Base-by-base conservation (phyloP, 2,797 vertebrate species). In the Galago senegalensis region DNA sequence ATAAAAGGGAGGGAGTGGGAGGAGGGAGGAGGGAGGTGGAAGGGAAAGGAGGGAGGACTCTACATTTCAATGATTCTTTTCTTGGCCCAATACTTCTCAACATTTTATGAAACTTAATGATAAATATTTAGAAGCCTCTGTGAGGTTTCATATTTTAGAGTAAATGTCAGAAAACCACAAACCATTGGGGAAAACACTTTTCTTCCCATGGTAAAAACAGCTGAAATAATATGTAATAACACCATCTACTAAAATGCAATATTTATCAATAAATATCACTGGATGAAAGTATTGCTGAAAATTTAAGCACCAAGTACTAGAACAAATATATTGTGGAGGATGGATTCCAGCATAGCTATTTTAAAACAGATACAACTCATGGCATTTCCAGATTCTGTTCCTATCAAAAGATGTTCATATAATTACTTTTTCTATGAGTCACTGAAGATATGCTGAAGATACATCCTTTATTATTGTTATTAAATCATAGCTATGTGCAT, bases 151-250 rank as follows among this genome's bases (percentile, higher is more conserved):
- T 16, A 75, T 58, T 83, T 72, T 70, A 82, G 1, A 65, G 18
- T 73, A 61, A 63, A 85, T n/a, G 2, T 75, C 73, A 90, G 91
- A 65, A 89, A 90, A 75, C 25, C 67, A 76, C 14, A 67, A 91
- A 75, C 29, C 18, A 49, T 9, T 7, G 4, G 37, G 29, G 5
- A 27, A 69, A 69, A 83, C 14, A 73, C 18, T 65, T 75, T 91
- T 73, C 56, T 86, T 65, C 58, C n/a, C 23, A 75, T 0, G 3
- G 34, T 46, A 91, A 81, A 79, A 63, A 65, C 29, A 29, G 67
- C 7, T 86, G 10, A 85, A 34, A 31, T 43, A 67, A 67, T 23
- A n/a, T 29, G 37, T 14, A 40, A 23, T 72, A 40, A 23, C 17
- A 17, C 31, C 65, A n/a, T 8, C 46, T 13, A 37, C 17, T 46